Evolutionary conservation across 2,888 invertebrate species (phyloP).

Genomic region (Monopis laevigella): DNA sequence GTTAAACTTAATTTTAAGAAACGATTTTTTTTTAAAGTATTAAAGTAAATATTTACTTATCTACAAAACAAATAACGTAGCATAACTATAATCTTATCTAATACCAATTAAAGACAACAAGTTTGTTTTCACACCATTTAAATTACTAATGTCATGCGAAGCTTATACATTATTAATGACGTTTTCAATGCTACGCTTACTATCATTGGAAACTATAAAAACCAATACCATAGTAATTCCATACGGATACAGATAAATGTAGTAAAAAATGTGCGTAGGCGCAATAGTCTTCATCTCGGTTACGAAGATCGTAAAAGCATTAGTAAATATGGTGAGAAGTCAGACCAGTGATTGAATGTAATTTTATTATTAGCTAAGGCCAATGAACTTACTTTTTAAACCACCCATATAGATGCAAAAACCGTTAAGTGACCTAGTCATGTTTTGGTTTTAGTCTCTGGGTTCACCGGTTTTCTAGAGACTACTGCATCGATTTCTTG

Average conservation of each 20-base stretch:
- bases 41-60: not conserved
- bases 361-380: constrained; percentile 54
- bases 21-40: no score
- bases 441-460: no score
- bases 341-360: constrained; percentile 44
- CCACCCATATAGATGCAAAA: no score
- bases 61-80: not conserved
- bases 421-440: no score
- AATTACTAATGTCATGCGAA: constrained; percentile 31
- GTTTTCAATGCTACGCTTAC: constrained; percentile 31
- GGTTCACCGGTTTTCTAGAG: no score
- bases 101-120: constrained; percentile 1
- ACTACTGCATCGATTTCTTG: no score
- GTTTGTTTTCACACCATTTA: constrained; percentile 22
- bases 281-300: constrained; percentile 5
- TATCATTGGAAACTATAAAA: constrained; percentile 11
- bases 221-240: not conserved
- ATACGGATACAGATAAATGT: not conserved
- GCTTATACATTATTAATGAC: constrained; percentile 25
- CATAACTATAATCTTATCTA: not conserved
- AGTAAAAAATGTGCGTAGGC: constrained; percentile 5
- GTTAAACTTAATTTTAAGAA: no score
- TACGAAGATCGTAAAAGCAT: constrained; percentile 42
- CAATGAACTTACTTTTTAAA: constrained; percentile 33
- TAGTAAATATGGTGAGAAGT: constrained; percentile 46